These are phyloP conservation scores for Rhea americana DNA, from an alignment of 2,113 vertebrate genomes.

Conservation along the genomic window DNA sequence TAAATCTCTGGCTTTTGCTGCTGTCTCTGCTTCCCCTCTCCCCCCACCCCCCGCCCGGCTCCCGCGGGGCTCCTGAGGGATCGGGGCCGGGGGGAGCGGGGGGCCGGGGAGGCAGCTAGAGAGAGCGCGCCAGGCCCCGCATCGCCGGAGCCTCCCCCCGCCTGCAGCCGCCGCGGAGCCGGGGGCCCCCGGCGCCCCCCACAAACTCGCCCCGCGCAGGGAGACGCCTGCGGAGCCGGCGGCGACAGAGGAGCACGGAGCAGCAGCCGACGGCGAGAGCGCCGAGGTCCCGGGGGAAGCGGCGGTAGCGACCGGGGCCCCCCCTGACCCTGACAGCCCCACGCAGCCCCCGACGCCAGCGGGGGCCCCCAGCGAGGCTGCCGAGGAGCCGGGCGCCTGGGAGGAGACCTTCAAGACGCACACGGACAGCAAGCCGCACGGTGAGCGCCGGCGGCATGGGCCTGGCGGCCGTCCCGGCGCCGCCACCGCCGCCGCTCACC, in stretches of 20 bases:
- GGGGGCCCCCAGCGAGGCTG: constrained; percentile 31
- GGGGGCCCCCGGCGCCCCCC: too few relatives aligned
- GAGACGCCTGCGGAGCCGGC: background rate
- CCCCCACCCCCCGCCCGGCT: background rate
- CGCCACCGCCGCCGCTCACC: fast-evolving
- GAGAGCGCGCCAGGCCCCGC: too few relatives aligned
- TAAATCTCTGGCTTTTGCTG: constrained; percentile 82
- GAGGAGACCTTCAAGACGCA: constrained; percentile 93
- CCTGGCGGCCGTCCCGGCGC: too few relatives aligned
- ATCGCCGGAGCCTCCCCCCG: too few relatives aligned
- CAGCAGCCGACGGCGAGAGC: background rate
- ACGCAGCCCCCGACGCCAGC: constrained; percentile 15
- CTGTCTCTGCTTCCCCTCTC: constrained; percentile 33
- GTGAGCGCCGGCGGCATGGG: constrained; percentile 53
- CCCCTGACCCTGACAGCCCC: background rate
- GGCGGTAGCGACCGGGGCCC: too few relatives aligned
- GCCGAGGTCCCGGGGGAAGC: too few relatives aligned
- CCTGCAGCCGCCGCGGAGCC: too few relatives aligned
- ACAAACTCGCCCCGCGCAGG: background rate
- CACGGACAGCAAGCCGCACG: constrained; percentile 87
- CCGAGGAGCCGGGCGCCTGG: constrained; percentile 84
- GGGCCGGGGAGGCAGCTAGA: too few relatives aligned
- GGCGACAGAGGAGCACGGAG: background rate
- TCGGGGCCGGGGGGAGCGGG: background rate
- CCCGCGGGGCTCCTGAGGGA: background rate